phyloP scores from a whole-genome alignment of 2,888 invertebrate species.

The Chloroclystis v-ata region DNA sequence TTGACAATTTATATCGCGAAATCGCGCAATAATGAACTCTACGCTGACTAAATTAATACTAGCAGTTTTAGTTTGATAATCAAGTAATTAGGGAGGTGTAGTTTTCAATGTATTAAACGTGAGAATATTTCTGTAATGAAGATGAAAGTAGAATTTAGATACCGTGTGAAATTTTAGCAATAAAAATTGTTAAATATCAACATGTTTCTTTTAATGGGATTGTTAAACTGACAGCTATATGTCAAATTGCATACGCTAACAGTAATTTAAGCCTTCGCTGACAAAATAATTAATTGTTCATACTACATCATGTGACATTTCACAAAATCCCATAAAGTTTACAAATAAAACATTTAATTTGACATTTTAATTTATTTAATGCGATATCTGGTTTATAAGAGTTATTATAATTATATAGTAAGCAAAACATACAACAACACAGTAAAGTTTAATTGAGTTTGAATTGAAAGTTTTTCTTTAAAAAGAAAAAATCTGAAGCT shows the following conservation, averaged over 20 bases:
- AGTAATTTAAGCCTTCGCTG: too few species aligned
- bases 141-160: constrained; percentile 6
- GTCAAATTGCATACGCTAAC: background rate
- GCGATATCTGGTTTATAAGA: too few species aligned
- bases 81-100: constrained; percentile 25
- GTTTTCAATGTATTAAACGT: constrained; percentile 24
- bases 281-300: background rate
- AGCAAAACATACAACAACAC: too few species aligned
- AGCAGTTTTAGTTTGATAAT: constrained; percentile 21
- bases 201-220: background rate
- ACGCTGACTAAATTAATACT: constrained; percentile 2
- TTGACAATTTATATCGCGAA: constrained; percentile 22
- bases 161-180: constrained; percentile 14
- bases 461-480: too few species aligned
- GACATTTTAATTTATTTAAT: background rate
- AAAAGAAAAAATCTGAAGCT: too few species aligned
- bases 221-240: background rate
- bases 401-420: too few species aligned
- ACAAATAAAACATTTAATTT: constrained; percentile 5
- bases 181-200: constrained; percentile 3
- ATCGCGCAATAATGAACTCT: constrained; percentile 12
- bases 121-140: constrained; percentile 23
- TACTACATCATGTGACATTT: background rate
- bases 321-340: background rate
- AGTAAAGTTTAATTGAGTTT: too few species aligned